A percentile compares a stretch with the other conserved stretches of the same genome.
phyloP scores from a whole-genome alignment of 2,797 vertebrate species.

The Leptoclinus maculatus region DNA sequence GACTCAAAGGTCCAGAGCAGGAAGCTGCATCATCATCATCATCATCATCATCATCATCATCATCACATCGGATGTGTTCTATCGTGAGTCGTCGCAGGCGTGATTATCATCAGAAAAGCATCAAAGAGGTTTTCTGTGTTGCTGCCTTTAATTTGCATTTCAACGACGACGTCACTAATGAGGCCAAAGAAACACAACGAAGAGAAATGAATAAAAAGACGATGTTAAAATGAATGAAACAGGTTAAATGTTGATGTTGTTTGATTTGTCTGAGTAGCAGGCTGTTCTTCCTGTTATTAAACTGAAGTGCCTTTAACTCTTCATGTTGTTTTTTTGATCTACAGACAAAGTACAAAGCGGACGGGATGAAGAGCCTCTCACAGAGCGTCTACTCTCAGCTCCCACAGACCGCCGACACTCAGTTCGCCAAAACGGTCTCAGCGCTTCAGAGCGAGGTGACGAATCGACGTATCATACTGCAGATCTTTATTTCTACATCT shows the following conservation, averaged over 20 bases:
- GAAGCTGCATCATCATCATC: neutral
- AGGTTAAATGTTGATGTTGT: too few species aligned
- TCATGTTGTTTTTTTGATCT: neutral
- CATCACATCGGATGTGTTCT: neutral
- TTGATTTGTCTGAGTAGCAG: too few species aligned
- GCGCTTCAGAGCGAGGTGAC: constrained; percentile 91
- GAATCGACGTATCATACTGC: too few species aligned
- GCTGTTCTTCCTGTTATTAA: too few species aligned
- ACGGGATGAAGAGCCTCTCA: constrained; percentile 78
- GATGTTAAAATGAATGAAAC: neutral
- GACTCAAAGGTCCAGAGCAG: too few species aligned
- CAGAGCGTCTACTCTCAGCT: constrained; percentile 88
- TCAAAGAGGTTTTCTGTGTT: constrained; percentile 31
- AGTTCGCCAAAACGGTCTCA: constrained; percentile 86
- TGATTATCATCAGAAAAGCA: constrained; percentile 37
- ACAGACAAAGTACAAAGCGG: constrained; percentile 86
- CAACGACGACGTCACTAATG: neutral
- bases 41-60: too few species aligned
- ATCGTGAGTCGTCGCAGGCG: neutral
- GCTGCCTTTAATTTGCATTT: constrained; percentile 32
- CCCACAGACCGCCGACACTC: constrained; percentile 88
- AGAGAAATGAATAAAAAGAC: neutral
- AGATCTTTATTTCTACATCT: too few species aligned
- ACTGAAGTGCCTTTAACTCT: too few species aligned
- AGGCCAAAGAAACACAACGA: neutral